phyloP scores from a whole-genome alignment of 2,797 vertebrate species.

The Coluber constrictor region DNA sequence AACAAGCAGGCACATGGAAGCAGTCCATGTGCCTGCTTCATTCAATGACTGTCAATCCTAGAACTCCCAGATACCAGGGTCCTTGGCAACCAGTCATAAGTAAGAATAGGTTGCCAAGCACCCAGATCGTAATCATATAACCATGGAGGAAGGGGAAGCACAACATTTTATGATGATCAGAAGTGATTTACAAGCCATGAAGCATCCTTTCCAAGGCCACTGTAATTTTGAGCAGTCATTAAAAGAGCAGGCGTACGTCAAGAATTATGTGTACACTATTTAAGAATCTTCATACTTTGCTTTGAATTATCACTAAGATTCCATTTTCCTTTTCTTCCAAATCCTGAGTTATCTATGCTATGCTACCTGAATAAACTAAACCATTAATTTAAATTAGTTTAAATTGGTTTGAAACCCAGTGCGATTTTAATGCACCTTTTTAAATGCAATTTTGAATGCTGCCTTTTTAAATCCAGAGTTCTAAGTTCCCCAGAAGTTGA shows the following conservation, averaged over 20 bases:
- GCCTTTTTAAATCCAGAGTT: not conserved
- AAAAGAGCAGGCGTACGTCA: not conserved
- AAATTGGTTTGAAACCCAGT: not conserved
- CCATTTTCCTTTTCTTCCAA: not conserved
- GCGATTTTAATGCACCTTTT: not conserved
- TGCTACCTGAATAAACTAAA: not conserved
- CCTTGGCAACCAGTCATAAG: not conserved
- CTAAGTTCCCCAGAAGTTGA: accelerated
- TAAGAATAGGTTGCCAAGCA: not conserved
- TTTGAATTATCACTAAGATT: conserved; percentile 12
- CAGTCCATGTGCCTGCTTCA: not conserved
- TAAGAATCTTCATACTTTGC: conserved; percentile 13
- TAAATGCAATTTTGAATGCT: not conserved
- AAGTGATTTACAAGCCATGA: not conserved
- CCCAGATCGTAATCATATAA: not conserved
- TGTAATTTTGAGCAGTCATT: not conserved
- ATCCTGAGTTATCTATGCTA: not conserved
- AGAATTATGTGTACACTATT: not conserved
- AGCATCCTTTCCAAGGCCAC: not conserved
- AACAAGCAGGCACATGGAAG: too few relatives aligned
- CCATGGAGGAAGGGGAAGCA: not conserved
- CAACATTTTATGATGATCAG: not conserved
- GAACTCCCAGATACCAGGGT: not conserved
- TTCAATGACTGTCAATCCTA: not conserved
- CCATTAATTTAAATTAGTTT: not conserved